phyloP scores from a whole-genome alignment of 1,140 invertebrate species.

The Mylabris phalerata region DNA sequence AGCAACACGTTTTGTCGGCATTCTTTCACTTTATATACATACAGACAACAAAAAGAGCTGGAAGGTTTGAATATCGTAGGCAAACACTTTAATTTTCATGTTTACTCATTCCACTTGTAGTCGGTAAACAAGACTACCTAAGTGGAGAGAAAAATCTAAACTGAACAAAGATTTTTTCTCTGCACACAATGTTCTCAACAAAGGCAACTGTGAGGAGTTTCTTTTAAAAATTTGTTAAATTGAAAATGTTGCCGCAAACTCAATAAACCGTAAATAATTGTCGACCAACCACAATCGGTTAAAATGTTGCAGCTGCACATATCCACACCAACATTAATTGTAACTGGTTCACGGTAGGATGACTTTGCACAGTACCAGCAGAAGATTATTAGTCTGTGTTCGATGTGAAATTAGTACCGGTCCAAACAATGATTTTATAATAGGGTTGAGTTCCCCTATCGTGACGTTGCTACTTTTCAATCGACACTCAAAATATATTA shows the following conservation, averaged over 20 bases:
- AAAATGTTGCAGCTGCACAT: slow-evolving; percentile 5
- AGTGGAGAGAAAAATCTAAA: no score
- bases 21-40: no score
- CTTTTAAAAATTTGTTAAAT: no score
- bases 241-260: not conserved
- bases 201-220: no score
- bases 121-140: no score
- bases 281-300: slow-evolving; percentile 10
- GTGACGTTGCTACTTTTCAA: slow-evolving; percentile 15
- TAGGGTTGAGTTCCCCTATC: slow-evolving; percentile 14
- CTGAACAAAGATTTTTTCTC: no score
- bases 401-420: slow-evolving; percentile 14
- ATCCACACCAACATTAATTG: slow-evolving; percentile 8
- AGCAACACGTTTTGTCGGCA: no score
- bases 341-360: slow-evolving; percentile 12
- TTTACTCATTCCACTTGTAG: no score
- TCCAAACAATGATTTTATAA: slow-evolving; percentile 16
- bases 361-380: slow-evolving; percentile 10
- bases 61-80: no score
- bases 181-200: no score
- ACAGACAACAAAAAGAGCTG: no score
- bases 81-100: no score
- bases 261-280: slow-evolving; percentile 13
- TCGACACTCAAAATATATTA: not conserved
- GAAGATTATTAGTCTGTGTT: slow-evolving; percentile 15